These are phyloP conservation scores for Himantopus leucocephalus DNA, from an alignment of 2,113 vertebrate genomes.

Conservation along the genomic window DNA sequence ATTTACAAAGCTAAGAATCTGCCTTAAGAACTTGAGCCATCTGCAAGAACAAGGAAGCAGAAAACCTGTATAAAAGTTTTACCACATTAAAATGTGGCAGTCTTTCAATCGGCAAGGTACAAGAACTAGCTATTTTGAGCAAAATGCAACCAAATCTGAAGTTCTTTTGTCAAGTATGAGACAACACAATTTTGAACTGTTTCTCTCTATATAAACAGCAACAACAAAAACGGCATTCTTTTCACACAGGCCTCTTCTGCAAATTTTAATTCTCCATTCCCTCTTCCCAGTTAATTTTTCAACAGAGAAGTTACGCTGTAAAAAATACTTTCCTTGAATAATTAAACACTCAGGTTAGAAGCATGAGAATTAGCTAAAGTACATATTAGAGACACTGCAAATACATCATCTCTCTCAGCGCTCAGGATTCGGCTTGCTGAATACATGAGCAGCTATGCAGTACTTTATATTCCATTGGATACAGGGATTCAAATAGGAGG, in stretches of 20 bases:
- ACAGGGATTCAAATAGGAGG: not conserved
- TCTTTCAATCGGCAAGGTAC: not conserved
- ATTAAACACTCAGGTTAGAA: not conserved
- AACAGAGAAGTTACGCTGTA: not conserved
- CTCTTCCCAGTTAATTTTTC: not conserved
- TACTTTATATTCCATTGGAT: not conserved
- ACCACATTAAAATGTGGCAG: not conserved
- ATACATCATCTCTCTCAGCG: not conserved
- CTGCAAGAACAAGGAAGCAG: not conserved
- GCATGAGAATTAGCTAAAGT: not conserved
- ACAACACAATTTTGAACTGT: not conserved
- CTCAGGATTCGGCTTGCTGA: not conserved
- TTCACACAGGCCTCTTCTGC: not conserved
- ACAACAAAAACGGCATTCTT: not conserved
- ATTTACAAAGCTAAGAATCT: not conserved
- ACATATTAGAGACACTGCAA: not conserved
- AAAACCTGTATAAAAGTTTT: not conserved
- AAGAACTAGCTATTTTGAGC: not conserved
- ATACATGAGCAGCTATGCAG: rapidly evolving
- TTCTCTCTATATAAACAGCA: not conserved
- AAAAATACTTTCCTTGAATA: not conserved
- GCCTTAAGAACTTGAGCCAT: not conserved
- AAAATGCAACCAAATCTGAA: not conserved
- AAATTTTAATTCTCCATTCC: not conserved
- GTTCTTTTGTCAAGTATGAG: not conserved